Percentiles rank a stretch among this genome's conserved stretches.
Conservation (phyloP, 2,888 invertebrate species). For the Eristalis intricaria region DNA sequence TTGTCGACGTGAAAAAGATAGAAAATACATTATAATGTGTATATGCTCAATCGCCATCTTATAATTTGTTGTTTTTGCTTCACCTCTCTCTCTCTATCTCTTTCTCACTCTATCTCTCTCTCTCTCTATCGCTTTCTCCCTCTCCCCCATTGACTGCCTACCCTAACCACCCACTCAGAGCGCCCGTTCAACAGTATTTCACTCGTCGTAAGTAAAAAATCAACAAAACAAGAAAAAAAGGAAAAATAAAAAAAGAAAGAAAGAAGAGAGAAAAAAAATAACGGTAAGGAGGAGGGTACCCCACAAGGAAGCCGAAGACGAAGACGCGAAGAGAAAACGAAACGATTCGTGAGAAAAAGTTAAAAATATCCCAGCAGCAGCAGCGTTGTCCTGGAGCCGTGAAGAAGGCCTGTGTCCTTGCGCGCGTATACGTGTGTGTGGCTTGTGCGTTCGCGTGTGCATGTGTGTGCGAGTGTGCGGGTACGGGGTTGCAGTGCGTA, state of each 20-base stretch:
- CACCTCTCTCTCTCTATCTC: not conserved
- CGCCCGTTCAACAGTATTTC: not conserved
- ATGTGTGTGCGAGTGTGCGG: not conserved
- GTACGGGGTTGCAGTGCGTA: constrained; percentile 33
- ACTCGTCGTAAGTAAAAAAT: not conserved
- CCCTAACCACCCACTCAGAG: not conserved
- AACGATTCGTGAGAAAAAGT: constrained; percentile 56
- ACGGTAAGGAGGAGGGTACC: constrained; percentile 6
- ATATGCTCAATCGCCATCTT: constrained; percentile 63
- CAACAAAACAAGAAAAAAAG: not conserved
- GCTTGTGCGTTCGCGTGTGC: not conserved
- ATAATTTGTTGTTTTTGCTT: constrained; percentile 55
- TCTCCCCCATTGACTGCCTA: not conserved
- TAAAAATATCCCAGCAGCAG: constrained; percentile 42
- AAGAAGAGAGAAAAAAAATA: constrained; percentile 3
- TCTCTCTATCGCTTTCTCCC: not conserved
- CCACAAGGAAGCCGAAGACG: not conserved
- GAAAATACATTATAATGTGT: constrained; percentile 62
- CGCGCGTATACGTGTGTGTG: constrained; percentile 11
- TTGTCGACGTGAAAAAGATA: constrained; percentile 66
- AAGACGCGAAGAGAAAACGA: constrained; percentile 9
- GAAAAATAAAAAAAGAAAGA: not conserved
- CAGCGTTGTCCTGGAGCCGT: constrained; percentile 37
- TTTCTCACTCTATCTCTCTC: not conserved
- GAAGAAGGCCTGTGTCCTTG: constrained; percentile 44